Evolutionary conservation across 2,113 vertebrate species (phyloP).

Genomic region (Hassar affinis): DNA sequence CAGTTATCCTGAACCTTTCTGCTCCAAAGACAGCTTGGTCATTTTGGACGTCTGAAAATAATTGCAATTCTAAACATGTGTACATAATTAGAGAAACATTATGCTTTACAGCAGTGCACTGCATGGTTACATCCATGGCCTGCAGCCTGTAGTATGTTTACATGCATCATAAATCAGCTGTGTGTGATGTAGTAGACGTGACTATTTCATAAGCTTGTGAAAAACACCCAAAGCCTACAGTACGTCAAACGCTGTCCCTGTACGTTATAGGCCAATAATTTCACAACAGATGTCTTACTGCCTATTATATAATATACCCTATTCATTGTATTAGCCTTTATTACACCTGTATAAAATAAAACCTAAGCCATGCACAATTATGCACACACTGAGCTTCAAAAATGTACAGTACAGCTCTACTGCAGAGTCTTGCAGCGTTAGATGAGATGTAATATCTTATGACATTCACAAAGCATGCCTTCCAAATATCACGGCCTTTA

Average conservation of each 20-base stretch:
- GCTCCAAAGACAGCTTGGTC: neutral
- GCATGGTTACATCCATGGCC: neutral
- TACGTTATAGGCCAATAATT: no score
- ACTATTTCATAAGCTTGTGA: neutral
- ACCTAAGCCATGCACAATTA: neutral
- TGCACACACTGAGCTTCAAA: neutral
- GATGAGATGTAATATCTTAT: slow-evolving; percentile 60
- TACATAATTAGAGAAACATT: neutral
- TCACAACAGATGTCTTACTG: no score
- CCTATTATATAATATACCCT: neutral
- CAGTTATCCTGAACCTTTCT: neutral
- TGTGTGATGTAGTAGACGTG: neutral
- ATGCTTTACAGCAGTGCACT: neutral
- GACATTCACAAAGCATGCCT: slow-evolving; percentile 73
- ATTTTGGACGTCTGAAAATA: neutral
- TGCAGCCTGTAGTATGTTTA: neutral
- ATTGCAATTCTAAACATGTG: neutral
- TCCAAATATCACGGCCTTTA: slow-evolving; percentile 82
- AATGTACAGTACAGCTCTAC: neutral
- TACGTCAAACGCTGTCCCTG: no score
- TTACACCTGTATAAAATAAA: neutral
- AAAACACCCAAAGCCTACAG: neutral
- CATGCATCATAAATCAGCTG: neutral
- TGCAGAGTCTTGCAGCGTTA: neutral
- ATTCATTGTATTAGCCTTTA: neutral